These are phyloP conservation scores for Drosophila antonietae DNA, from an alignment of 2,888 invertebrate species.

Conservation along the genomic window DNA sequence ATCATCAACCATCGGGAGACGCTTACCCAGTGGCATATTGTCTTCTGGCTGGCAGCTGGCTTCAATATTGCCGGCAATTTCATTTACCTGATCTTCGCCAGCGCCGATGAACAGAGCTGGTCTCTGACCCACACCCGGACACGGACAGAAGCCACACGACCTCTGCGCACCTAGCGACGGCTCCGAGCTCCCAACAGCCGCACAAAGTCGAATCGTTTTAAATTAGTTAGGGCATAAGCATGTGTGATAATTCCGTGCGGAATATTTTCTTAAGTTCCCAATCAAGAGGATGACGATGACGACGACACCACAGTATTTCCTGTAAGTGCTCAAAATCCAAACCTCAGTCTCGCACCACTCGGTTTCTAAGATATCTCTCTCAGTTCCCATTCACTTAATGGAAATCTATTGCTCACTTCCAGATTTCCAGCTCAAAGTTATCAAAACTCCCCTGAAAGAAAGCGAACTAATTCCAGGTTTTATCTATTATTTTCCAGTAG, in stretches of 20 bases:
- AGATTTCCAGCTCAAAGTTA: not conserved
- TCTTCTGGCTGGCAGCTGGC: slow-evolving; percentile 92
- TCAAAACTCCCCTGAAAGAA: not conserved
- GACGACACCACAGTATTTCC: slow-evolving; percentile 37
- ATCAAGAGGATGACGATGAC: not conserved
- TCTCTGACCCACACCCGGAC: slow-evolving; percentile 44
- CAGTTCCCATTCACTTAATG: not conserved
- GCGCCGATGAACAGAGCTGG: slow-evolving; percentile 91
- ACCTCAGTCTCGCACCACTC: not conserved
- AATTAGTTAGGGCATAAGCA: slow-evolving; percentile 54
- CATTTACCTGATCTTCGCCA: slow-evolving; percentile 92
- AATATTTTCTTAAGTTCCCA: slow-evolving; percentile 46
- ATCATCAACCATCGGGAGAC: slow-evolving; percentile 87
- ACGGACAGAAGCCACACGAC: not conserved
- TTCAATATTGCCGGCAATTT: slow-evolving; percentile 91
- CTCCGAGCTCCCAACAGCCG: slow-evolving; percentile 18
- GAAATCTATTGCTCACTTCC: not conserved
- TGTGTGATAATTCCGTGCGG: slow-evolving; percentile 69
- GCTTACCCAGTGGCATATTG: slow-evolving; percentile 85
- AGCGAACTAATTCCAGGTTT: not conserved
- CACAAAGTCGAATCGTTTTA: slow-evolving; percentile 10
- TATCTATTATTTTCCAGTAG: not conserved
- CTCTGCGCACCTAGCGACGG: slow-evolving; percentile 43
- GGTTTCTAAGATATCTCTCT: not conserved
- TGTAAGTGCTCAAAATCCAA: slow-evolving; percentile 7